Base-by-base conservation (phyloP, 1,140 invertebrate genomes). In the Vanessa atalanta region DNA sequence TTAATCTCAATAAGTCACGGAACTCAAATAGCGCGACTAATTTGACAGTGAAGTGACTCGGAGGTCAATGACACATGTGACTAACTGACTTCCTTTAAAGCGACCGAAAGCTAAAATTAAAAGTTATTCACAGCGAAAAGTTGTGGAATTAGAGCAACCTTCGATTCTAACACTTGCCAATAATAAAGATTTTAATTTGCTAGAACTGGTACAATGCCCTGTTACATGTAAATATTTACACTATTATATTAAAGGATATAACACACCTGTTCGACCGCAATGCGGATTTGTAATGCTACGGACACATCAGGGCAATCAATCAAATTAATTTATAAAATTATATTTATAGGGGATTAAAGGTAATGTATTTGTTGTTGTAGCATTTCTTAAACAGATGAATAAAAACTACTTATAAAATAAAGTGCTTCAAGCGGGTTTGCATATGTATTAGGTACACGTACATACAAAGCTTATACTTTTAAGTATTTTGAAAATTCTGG, bases 1-100 rank as follows among this genome's bases (percentile, higher is more conserved):
- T 60, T 60, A 60, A 26, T 60, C 12, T 8, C 20, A 60, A 60
- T 60, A 60, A 53, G 51, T 20, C 51, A 60, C 55, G n/a, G 31
- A 55, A 37, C 65, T 60, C 50, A 57, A 68, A 37, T 14, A 55
- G 51, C 65, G 8, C 4, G 7, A 68, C 66, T 73, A 73, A 73
- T 73, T 68, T 48, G 72, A 69, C 72, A 73, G 72, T 47, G 14
- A 23, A 73, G 26, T 75, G 61, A 75, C 75, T 69, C 47, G 63
- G 74, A 67, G 78, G 78, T 79, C 78, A 79, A 77, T 79, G 78
- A 77, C 78, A 79, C 65, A 61, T 51, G 67, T 76, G 68, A 73
- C 72, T 73, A 72, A 72, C 55, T 64, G 47, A 37, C 64, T 66
- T 69, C 73, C 48, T 69, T 72, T 20, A 66, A 57, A 48, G 23